Evolutionary conservation across 2,113 vertebrate genomes (phyloP).

Genomic region (Chrysemys picta): DNA sequence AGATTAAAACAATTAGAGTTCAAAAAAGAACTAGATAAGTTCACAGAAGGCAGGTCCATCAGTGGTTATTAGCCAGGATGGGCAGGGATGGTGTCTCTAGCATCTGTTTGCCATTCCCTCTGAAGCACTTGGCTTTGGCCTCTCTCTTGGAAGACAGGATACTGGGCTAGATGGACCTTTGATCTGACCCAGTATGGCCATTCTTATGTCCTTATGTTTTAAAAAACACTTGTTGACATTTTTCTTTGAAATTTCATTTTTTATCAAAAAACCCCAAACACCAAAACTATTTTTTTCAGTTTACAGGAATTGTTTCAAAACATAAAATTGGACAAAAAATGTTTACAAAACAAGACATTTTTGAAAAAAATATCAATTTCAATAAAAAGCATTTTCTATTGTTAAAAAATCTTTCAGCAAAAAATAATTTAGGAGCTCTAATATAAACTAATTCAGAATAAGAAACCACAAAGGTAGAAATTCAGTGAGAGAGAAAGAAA

Average conservation of each 20-base stretch:
- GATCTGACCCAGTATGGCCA: too few species aligned
- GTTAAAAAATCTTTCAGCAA: not conserved
- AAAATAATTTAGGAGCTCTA: not conserved
- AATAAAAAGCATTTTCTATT: not conserved
- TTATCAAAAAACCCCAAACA: not conserved
- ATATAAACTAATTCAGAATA: not conserved
- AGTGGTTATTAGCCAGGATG: too few species aligned
- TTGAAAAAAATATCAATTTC: not conserved
- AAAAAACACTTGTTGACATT: not conserved
- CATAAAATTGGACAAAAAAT: not conserved
- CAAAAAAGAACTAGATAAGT: too few species aligned
- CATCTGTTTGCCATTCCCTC: too few species aligned
- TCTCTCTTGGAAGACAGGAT: too few species aligned
- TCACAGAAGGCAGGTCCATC: too few species aligned
- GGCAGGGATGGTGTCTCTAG: too few species aligned
- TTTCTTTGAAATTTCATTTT: not conserved
- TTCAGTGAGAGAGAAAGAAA: not conserved
- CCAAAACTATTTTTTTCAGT: not conserved
- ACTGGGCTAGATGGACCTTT: too few species aligned
- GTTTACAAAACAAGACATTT: not conserved
- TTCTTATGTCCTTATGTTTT: too few species aligned
- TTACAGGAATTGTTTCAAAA: not conserved
- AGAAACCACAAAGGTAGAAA: not conserved
- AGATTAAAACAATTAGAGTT: not conserved
- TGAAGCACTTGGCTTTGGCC: too few species aligned